Evolutionary conservation across 2,113 vertebrate genomes (phyloP), one percentile per base, ranked within the genome.

Genomic region (Todiramphus saurophagus): DNA sequence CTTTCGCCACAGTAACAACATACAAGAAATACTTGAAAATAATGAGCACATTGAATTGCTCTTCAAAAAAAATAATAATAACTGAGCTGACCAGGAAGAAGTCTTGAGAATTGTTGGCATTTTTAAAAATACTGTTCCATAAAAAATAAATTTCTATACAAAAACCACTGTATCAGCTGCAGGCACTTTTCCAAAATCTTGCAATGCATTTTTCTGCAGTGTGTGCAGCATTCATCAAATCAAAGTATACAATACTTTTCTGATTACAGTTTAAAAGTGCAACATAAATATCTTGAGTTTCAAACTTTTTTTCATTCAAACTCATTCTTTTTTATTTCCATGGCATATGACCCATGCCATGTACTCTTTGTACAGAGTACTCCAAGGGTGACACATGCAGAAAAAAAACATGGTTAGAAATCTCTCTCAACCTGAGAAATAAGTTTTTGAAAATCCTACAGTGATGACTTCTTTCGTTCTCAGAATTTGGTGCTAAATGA

Each of bases 171-270:
- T 50, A 87, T 80, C 80, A 56, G 28, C 89, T 73, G n/a, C 30
- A 70, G 96, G 89, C 75, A 94, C 56, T 88, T 84, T 84, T 96
- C 92, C 92, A 96, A 89, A 84, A 69, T 21, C 93, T 94, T 74
- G n/a, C 93, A 58, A 50, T 31, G 56, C 81, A 89, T 58, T 92
- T 97, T 95, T 87, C 89, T 94, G 88, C 78, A 73, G 55, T 23
- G 55, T 93, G 69, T 79, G 86, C 83, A 94, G 85, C 83, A 88
- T 63, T 73, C 60, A 76, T 70, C 93, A 94, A 50, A 76, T 1
- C 3, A 86, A 50, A 90, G 33, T 10, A 70, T 23, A 90, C 24
- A 43, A n/a, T 50, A 66, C 23, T 58, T 91, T 74, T 90, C 14
- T n/a, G 19, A 87, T 82, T 90, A 88, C 11, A 62, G 50, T 73